phyloP scores from a whole-genome alignment of 2,113 vertebrate species.

The Mirza zaza region DNA sequence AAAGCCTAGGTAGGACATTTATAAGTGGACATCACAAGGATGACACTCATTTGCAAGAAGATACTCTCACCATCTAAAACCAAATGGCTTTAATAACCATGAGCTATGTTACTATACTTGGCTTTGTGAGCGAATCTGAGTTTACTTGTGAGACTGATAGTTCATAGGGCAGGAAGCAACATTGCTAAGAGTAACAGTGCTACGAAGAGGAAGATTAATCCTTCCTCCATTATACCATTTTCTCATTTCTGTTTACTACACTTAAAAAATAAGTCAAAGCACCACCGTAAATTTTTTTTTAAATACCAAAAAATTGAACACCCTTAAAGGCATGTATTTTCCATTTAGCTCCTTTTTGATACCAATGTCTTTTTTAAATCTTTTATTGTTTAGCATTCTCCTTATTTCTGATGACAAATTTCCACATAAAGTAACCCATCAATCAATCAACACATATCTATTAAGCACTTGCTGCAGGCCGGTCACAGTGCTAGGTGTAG shows the following conservation, averaged over 20 bases:
- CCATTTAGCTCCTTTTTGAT: background rate
- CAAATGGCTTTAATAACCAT: background rate
- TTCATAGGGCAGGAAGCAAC: background rate
- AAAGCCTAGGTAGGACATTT: background rate
- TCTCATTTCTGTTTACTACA: background rate
- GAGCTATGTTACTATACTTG: background rate
- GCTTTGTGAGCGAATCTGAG: background rate
- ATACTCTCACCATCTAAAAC: background rate
- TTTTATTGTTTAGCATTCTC: slow-evolving; percentile 12
- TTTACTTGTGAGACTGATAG: background rate
- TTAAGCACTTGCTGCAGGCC: background rate
- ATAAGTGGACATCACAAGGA: background rate
- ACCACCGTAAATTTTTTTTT: background rate
- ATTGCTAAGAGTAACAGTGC: background rate
- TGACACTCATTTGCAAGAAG: background rate
- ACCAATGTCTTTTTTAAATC: background rate
- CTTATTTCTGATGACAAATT: background rate
- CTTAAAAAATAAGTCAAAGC: slow-evolving; percentile 15
- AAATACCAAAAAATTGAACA: background rate
- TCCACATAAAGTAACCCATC: background rate
- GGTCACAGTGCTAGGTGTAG: background rate
- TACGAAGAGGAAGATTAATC: background rate
- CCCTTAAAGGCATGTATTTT: background rate
- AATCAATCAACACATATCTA: background rate
- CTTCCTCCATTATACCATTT: background rate